Base-by-base conservation (phyloP, 2,888 invertebrate species). In the Ganaspis brasiliensis region DNA sequence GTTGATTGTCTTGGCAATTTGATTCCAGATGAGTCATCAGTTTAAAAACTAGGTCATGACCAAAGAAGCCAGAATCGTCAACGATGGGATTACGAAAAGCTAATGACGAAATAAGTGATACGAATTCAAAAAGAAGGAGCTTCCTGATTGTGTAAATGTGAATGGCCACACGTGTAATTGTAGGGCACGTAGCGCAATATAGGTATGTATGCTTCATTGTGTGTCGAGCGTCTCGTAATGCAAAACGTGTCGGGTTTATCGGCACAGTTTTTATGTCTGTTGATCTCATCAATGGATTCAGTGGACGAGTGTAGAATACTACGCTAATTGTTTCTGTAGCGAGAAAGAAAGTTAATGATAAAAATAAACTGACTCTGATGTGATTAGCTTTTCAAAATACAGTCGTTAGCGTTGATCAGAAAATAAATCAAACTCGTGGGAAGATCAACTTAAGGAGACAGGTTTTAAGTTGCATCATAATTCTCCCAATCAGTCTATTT, bases 1-100 rank as follows among this genome's bases (percentile, higher is more conserved):
- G 55, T 16, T 8, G 14, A 59, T 57, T 14, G 56, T n/a, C 14
- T n/a, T 31, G 31, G 24, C 19, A 2, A 24, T 9, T 16, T 57
- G 40, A 71, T 67, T 61, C 72, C 45, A 72, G 59, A 77, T 24
- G 67, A 70, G 19, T 70, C 49, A 49, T 52, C 67, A 31, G 45
- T 26, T 16, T 19, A 1, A 10, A 59, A 52, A 75, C 35, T 57
- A 35, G 59, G 45, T 49, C 31, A 57, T 70, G 67, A 49, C 24
- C 35, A 67, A 67, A 5, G 12, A 14, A 56, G n/a, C 26, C 8
- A 8, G 2, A 14, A 31, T 31, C 31, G 59, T 10, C 16, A 59
- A 35, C 10, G 2, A 55, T 55, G 2, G n/a, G 14, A 55, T 49
- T 55, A n/a, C 8, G 31, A 24, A 72, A 56, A 35, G 14, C 31